These are phyloP conservation scores for Sebastes variabilis DNA, from an alignment of 2,797 vertebrate genomes.

Conservation along the genomic window DNA sequence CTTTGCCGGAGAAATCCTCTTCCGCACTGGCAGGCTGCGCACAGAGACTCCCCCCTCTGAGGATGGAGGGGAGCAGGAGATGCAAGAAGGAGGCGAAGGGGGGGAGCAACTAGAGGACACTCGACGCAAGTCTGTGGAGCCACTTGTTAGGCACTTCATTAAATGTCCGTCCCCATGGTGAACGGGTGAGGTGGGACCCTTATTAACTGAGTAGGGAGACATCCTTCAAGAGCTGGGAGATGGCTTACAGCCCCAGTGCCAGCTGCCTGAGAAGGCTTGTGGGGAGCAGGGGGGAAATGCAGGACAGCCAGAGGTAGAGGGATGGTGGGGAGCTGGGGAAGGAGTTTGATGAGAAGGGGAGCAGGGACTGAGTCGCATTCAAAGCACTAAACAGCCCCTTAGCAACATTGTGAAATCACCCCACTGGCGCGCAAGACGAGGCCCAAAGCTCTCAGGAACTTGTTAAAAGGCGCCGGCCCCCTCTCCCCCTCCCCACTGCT, in stretches of 20 bases:
- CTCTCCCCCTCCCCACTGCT: slow-evolving; percentile 68
- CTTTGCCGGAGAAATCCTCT: slow-evolving; percentile 87
- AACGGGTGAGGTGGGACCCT: slow-evolving; percentile 89
- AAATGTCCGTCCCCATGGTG: slow-evolving; percentile 92
- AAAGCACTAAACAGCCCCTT: slow-evolving; percentile 90
- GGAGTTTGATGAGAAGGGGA: slow-evolving; percentile 64
- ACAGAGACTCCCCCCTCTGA: slow-evolving; percentile 66
- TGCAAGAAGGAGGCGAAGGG: slow-evolving; percentile 84
- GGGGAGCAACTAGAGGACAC: slow-evolving; percentile 72
- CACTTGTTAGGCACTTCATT: slow-evolving; percentile 97
- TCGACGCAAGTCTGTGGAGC: slow-evolving; percentile 82
- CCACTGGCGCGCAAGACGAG: slow-evolving; percentile 84
- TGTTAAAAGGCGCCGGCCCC: slow-evolving; percentile 89
- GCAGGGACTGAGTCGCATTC: slow-evolving; percentile 80
- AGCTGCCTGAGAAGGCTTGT: slow-evolving; percentile 86
- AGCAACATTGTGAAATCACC: slow-evolving; percentile 91
- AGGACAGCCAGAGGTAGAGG: slow-evolving; percentile 63
- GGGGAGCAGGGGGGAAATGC: slow-evolving; percentile 46
- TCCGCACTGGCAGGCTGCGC: slow-evolving; percentile 79
- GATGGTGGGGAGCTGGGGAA: slow-evolving; percentile 51
- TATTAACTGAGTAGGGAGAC: slow-evolving; percentile 95
- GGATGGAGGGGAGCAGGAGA: slow-evolving; percentile 83
- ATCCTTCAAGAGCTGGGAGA: slow-evolving; percentile 92
- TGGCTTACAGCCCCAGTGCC: slow-evolving; percentile 79
- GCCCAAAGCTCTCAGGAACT: slow-evolving; percentile 95